A percentile compares a stretch with the other conserved stretches of the same genome.
phyloP scores from a whole-genome alignment of 2,888 invertebrate genomes.

The Calephelis perditalis region DNA sequence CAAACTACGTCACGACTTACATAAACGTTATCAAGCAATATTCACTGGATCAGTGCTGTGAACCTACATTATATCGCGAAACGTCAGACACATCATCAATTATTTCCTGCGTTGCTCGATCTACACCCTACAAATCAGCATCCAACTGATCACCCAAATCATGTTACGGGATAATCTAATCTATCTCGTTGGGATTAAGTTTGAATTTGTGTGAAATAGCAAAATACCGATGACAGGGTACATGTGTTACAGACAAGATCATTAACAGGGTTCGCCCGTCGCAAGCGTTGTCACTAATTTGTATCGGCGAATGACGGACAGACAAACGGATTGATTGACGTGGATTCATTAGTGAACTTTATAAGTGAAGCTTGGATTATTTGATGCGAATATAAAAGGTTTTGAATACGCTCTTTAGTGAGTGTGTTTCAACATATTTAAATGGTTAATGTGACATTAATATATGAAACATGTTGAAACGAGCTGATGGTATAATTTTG shows the following conservation, averaged over 20 bases:
- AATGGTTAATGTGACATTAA: slow-evolving; percentile 10
- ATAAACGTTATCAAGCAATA: not conserved
- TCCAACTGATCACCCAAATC: slow-evolving; percentile 6
- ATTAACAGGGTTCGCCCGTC: slow-evolving; percentile 40
- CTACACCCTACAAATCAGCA: slow-evolving; percentile 24
- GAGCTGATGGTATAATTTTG: too few relatives aligned
- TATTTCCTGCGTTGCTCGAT: slow-evolving; percentile 28
- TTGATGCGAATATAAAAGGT: slow-evolving; percentile 13
- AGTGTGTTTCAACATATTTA: slow-evolving; percentile 1
- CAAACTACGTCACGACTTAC: too few relatives aligned
- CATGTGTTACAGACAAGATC: slow-evolving; percentile 10
- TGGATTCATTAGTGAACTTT: slow-evolving; percentile 55
- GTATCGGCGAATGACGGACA: slow-evolving; percentile 48
- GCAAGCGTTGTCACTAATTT: slow-evolving; percentile 57
- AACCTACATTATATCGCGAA: slow-evolving; percentile 6
- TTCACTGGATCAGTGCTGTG: not conserved
- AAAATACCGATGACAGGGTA: not conserved
- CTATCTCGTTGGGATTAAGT: slow-evolving; percentile 1
- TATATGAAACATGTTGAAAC: too few relatives aligned
- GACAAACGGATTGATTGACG: slow-evolving; percentile 66
- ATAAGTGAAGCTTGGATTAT: slow-evolving; percentile 25
- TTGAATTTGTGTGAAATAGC: slow-evolving; percentile 17
- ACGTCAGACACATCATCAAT: slow-evolving; percentile 27
- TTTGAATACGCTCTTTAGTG: not conserved
- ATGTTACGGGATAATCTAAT: not conserved